A percentile compares a stretch with the other conserved stretches of the same genome.
Conservation (phyloP, 2,888 invertebrate species). For the Nymphalis urticae region DNA sequence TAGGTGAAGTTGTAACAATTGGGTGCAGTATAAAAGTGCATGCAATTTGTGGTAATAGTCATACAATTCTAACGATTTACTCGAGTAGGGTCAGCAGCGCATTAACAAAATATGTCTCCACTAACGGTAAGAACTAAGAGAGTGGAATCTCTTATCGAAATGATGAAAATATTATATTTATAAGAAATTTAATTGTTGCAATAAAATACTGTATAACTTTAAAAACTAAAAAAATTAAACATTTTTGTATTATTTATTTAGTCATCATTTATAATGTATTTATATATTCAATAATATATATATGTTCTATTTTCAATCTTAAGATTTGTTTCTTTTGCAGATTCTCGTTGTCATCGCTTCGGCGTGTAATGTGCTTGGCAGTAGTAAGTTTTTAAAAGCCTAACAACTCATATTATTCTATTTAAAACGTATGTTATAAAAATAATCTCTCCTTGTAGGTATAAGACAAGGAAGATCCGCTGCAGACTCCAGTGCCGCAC, state of each 20-base stretch:
- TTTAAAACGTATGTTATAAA: background rate
- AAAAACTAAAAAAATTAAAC: too few relatives aligned
- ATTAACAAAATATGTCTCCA: slow-evolving; percentile 61
- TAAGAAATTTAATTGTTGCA: too few relatives aligned
- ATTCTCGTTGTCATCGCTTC: slow-evolving; percentile 73
- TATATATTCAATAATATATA: too few relatives aligned
- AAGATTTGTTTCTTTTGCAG: slow-evolving; percentile 45
- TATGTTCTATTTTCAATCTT: background rate
- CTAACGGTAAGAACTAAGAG: slow-evolving; percentile 61
- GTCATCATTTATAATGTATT: too few relatives aligned
- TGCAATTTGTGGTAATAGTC: slow-evolving; percentile 57
- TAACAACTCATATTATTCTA: background rate
- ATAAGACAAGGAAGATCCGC: slow-evolving; percentile 43
- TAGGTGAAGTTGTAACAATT: slow-evolving; percentile 53
- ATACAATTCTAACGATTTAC: slow-evolving; percentile 53
- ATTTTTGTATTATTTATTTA: too few relatives aligned
- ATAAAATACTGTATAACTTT: too few relatives aligned
- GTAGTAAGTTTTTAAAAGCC: slow-evolving; percentile 52
- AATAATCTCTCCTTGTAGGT: slow-evolving; percentile 37
- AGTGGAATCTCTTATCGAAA: background rate
- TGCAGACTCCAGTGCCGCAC: slow-evolving; percentile 56
- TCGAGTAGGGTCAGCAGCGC: slow-evolving; percentile 46
- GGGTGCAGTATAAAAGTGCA: slow-evolving; percentile 74
- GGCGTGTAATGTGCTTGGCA: slow-evolving; percentile 67
- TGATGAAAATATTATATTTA: background rate